phyloP scores from a whole-genome alignment of 1,140 invertebrate species.

The Hycleus cichorii region DNA sequence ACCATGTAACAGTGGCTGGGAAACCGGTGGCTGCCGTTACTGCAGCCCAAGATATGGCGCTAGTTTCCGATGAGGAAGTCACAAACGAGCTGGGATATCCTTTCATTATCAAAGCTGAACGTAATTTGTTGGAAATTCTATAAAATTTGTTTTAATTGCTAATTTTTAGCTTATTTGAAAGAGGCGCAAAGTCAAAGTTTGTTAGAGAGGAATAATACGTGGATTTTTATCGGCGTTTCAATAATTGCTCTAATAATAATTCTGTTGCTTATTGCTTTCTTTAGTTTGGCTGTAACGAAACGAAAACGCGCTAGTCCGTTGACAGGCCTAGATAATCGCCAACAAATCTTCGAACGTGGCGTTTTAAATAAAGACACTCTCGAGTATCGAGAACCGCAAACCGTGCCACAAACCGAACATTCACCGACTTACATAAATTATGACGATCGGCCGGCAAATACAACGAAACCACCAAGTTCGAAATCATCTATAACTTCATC shows the following conservation, averaged over 20 bases:
- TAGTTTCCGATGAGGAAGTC: constrained; percentile 67
- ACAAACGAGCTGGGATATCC: constrained; percentile 60
- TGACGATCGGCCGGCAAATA: constrained; percentile 27
- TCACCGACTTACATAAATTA: constrained; percentile 38
- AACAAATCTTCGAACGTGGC: constrained; percentile 30
- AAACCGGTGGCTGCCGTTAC: constrained; percentile 67
- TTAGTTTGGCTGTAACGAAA: constrained; percentile 54
- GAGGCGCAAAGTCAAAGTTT: constrained; percentile 56
- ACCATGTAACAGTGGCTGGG: constrained; percentile 68
- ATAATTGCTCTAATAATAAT: constrained; percentile 55
- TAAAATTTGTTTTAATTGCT: background rate
- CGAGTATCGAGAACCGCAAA: constrained; percentile 5
- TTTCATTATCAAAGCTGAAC: constrained; percentile 75
- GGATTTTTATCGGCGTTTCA: constrained; percentile 54
- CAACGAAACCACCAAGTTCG: constrained; percentile 22
- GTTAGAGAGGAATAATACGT: constrained; percentile 52
- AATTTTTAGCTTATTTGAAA: constrained; percentile 59
- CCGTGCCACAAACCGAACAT: constrained; percentile 1
- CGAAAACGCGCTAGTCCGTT: constrained; percentile 40
- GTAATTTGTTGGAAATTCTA: constrained; percentile 47
- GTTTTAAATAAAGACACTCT: constrained; percentile 20
- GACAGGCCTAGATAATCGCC: constrained; percentile 20
- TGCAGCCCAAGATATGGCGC: constrained; percentile 69
- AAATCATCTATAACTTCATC: background rate
- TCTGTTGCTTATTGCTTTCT: constrained; percentile 51